A percentile compares a stretch with the other conserved stretches of the same genome.
phyloP scores from a whole-genome alignment of 2,888 invertebrate species.

The Bellardia pandia region DNA sequence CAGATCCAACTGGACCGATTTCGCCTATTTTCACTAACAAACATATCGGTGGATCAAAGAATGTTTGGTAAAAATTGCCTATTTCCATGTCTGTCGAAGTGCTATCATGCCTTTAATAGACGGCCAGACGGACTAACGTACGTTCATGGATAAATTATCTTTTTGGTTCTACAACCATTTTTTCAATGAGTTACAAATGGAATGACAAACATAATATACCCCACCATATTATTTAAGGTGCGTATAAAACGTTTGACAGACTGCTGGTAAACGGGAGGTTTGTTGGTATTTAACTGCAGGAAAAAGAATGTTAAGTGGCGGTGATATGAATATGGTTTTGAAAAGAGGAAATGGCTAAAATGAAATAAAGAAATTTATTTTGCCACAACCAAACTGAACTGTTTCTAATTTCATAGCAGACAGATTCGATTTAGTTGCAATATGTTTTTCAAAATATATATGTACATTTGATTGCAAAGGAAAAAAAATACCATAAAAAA shows the following conservation, averaged over 20 bases:
- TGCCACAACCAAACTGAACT: conserved; percentile 52
- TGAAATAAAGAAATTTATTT: conserved; percentile 37
- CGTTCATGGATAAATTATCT: too few species aligned
- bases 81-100: too few species aligned
- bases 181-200: too few species aligned
- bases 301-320: conserved; percentile 38
- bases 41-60: too few species aligned
- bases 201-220: too few species aligned
- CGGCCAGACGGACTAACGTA: too few species aligned
- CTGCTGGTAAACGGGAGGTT: neutral
- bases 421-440: conserved; percentile 55
- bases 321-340: conserved; percentile 42
- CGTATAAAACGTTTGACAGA: neutral
- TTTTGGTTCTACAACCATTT: too few species aligned
- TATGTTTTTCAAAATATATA: conserved; percentile 3
- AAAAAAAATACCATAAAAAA: neutral
- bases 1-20: too few species aligned
- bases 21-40: too few species aligned
- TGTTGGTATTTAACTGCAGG: neutral
- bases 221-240: too few species aligned
- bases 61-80: too few species aligned
- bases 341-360: conserved; percentile 37
- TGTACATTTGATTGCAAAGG: conserved; percentile 10
- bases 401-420: conserved; percentile 59
- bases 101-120: too few species aligned